Conservation (phyloP, 2,797 vertebrate species). For the Miichthys miiuy region DNA sequence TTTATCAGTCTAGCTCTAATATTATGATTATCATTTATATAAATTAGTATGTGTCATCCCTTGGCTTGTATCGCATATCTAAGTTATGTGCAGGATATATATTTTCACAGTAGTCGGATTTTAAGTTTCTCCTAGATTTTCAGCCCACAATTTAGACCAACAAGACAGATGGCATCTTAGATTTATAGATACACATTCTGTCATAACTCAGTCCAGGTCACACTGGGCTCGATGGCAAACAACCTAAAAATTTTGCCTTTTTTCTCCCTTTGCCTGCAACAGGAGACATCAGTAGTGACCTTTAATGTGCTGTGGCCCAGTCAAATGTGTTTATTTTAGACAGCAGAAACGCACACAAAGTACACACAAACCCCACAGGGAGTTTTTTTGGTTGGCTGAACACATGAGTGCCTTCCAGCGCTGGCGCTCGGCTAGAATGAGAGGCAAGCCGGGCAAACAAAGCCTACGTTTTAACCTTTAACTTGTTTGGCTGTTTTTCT, state of each 20-base stretch:
- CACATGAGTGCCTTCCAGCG: slow-evolving; percentile 21
- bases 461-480: slow-evolving; percentile 19
- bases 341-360: slow-evolving; percentile 16
- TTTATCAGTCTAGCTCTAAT: no score
- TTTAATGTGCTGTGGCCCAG: slow-evolving; percentile 35
- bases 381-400: slow-evolving; percentile 38
- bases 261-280: slow-evolving; percentile 19
- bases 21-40: background rate
- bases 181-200: slow-evolving; percentile 7
- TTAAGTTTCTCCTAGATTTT: background rate
- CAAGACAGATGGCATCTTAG: slow-evolving; percentile 30
- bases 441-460: slow-evolving; percentile 5
- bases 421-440: slow-evolving; percentile 14
- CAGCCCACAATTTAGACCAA: slow-evolving; percentile 15
- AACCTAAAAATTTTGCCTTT: slow-evolving; percentile 6
- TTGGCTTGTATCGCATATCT: background rate
- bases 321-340: slow-evolving; percentile 48
- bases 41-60: background rate
- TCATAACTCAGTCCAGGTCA: slow-evolving; percentile 5
- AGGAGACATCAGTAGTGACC: slow-evolving; percentile 58
- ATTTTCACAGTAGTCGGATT: slow-evolving; percentile 1
- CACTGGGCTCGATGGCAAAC: slow-evolving; percentile 4
- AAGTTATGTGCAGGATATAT: background rate
- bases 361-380: slow-evolving; percentile 17
- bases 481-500: slow-evolving; percentile 33